Conservation (phyloP, 2,113 vertebrate genomes). For the Craseonycteris thonglongyai region DNA sequence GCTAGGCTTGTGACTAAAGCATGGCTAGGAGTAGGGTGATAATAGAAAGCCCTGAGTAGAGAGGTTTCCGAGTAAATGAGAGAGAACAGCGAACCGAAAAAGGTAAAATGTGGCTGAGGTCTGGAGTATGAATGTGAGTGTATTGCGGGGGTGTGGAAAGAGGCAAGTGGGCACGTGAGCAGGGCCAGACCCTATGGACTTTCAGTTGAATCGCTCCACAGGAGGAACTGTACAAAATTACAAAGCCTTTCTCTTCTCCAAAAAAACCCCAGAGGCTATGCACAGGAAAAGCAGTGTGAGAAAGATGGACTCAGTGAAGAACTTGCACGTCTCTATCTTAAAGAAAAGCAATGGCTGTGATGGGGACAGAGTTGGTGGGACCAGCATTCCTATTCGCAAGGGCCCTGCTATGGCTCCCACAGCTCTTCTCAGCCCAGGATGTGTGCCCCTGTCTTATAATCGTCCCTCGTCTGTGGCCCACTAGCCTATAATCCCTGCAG, state of each 20-base stretch:
- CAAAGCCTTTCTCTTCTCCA: not conserved
- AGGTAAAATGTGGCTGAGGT: not conserved
- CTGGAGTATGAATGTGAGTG: not conserved
- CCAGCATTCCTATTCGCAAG: not conserved
- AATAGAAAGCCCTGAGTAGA: not conserved
- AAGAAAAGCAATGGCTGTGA: not conserved
- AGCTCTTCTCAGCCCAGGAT: not conserved
- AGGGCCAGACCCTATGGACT: not conserved
- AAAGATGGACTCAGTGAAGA: not conserved
- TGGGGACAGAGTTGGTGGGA: not conserved
- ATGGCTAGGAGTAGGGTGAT: not conserved
- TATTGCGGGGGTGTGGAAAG: not conserved
- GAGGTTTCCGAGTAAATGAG: not conserved
- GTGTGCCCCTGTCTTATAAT: not conserved
- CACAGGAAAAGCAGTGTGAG: not conserved
- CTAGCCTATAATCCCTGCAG: not conserved
- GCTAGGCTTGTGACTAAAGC: not conserved
- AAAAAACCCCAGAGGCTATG: not conserved
- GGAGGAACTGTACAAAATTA: not conserved
- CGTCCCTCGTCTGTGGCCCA: not conserved
- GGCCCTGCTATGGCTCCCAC: accelerated
- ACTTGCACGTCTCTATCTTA: not conserved
- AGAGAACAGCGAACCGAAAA: not conserved
- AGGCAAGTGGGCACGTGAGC: not conserved
- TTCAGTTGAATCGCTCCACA: not conserved